Conservation (phyloP, 2,888 invertebrate species). For the Phaedon cochleariae region DNA sequence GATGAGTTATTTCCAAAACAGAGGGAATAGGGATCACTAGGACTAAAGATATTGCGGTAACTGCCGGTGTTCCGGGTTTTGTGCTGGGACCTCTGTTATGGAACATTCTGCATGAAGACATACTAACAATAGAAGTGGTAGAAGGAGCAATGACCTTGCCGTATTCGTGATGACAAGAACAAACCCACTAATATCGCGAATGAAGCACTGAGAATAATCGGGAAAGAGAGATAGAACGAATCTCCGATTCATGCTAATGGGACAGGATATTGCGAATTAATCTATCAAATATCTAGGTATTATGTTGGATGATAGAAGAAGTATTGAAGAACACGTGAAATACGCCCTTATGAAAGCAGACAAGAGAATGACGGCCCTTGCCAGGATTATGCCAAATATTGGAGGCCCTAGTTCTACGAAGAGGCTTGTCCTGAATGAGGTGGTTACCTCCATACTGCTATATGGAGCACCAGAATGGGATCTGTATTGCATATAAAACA, state of each 20-base stretch:
- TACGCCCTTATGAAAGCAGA: neutral
- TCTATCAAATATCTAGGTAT: constrained; percentile 17
- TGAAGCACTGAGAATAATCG: too few species aligned
- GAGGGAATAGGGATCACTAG: too few species aligned
- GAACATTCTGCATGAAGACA: too few species aligned
- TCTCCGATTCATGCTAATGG: neutral
- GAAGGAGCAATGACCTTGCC: too few species aligned
- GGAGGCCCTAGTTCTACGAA: constrained; percentile 4
- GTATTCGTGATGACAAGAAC: too few species aligned
- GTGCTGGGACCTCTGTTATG: too few species aligned
- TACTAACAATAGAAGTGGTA: too few species aligned
- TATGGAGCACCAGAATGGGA: constrained; percentile 24
- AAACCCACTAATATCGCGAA: too few species aligned
- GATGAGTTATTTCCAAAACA: too few species aligned
- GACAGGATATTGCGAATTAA: neutral
- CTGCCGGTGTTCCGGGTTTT: too few species aligned
- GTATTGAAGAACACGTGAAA: neutral
- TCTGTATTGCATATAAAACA: neutral
- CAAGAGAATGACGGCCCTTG: neutral
- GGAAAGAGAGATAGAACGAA: neutral
- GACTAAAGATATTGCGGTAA: too few species aligned
- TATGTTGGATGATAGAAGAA: too few species aligned
- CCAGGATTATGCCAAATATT: constrained; percentile 17
- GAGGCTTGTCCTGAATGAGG: constrained; percentile 7
- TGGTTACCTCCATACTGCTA: constrained; percentile 12